A percentile compares a stretch with the other conserved stretches of the same genome.
Conservation (phyloP, 2,888 invertebrate genomes). For the Lepidonotus clava region DNA sequence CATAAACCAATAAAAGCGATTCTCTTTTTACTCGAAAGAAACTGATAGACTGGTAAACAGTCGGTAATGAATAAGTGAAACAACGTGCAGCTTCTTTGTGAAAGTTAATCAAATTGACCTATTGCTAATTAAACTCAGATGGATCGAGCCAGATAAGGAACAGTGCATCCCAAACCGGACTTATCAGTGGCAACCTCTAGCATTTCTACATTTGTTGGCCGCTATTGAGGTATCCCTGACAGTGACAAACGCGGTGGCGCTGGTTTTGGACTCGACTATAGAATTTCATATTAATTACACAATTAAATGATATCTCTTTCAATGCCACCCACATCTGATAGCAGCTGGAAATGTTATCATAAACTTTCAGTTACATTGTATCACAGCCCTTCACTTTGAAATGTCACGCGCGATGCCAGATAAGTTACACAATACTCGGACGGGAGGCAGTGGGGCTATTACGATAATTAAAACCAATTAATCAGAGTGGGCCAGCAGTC, state of each 20-base stretch:
- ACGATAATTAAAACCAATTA: conserved; percentile 22
- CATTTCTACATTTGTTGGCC: not conserved
- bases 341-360: conserved; percentile 17
- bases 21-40: too few species aligned
- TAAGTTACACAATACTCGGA: not conserved
- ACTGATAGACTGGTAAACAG: too few species aligned
- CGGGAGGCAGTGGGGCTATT: conserved; percentile 6
- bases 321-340: not conserved
- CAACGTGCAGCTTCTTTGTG: not conserved
- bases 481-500: not conserved
- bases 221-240: not conserved
- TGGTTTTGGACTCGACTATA: not conserved
- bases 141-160: not conserved
- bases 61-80: not conserved
- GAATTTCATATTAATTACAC: conserved; percentile 45
- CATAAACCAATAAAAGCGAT: too few species aligned
- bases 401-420: conserved; percentile 6
- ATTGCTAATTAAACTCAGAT: conserved; percentile 7
- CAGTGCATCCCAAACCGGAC: not conserved
- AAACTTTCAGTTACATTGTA: conserved; percentile 6
- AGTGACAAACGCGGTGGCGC: not conserved
- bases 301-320: conserved; percentile 28
- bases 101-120: conserved; percentile 3
- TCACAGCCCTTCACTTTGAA: conserved; percentile 6
- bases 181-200: conserved; percentile 4